Conservation (phyloP, 2,113 vertebrate genomes). For the Herpetotheres cachinnans region DNA sequence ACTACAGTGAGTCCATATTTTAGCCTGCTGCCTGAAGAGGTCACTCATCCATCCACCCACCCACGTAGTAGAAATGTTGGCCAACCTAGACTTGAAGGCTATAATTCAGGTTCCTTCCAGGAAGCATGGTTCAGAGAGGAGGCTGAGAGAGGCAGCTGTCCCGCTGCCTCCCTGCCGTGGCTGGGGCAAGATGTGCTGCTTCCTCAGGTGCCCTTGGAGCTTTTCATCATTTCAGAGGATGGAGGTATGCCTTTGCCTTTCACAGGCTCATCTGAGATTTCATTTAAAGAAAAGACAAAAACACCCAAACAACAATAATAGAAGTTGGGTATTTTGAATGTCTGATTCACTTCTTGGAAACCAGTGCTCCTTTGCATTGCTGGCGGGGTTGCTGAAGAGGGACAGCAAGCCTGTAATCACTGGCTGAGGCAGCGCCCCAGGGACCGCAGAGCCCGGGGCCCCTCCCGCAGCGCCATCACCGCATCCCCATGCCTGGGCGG, state of each 20-base stretch:
- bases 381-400: not conserved
- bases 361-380: not conserved
- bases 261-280: not conserved
- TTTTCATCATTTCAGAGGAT: not conserved
- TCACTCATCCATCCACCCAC: not conserved
- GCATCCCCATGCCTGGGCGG: not conserved
- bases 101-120: not conserved
- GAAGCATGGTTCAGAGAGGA: not conserved
- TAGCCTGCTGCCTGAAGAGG: not conserved
- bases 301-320: not conserved
- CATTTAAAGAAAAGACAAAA: not conserved
- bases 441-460: not conserved
- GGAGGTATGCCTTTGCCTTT: not conserved
- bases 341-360: not conserved
- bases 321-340: not conserved
- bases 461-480: accelerated
- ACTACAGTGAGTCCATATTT: not conserved
- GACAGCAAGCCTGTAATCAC: not conserved
- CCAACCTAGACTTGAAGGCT: not conserved
- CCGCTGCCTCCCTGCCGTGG: accelerated
- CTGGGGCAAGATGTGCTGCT: not conserved
- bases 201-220: accelerated
- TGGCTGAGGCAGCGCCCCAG: not conserved
- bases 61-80: not conserved
- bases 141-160: not conserved